phyloP scores from a whole-genome alignment of 2,113 vertebrate species.

The Pygoscelis adeliae region DNA sequence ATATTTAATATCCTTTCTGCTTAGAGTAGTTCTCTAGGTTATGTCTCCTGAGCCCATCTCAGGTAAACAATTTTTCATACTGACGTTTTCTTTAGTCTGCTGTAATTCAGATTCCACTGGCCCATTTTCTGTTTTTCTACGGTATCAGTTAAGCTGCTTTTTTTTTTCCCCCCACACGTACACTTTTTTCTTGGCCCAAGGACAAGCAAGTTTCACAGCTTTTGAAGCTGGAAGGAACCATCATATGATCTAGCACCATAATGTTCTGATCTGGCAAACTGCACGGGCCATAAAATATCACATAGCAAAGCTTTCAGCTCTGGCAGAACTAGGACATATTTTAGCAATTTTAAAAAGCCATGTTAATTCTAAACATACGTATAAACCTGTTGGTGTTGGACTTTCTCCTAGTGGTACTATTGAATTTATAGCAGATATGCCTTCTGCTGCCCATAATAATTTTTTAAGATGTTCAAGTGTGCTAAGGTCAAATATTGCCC shows the following conservation, averaged over 20 bases:
- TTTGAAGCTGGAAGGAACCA: background rate
- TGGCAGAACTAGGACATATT: background rate
- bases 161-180: background rate
- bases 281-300: background rate
- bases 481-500: background rate
- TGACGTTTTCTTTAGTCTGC: background rate
- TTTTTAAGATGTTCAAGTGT: background rate
- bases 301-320: background rate
- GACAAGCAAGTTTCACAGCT: background rate
- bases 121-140: background rate
- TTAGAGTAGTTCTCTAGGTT: background rate
- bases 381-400: background rate
- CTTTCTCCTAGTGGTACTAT: background rate
- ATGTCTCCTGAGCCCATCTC: background rate
- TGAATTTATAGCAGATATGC: background rate
- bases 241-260: background rate
- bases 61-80: background rate
- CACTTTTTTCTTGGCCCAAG: background rate
- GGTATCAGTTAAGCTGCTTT: background rate
- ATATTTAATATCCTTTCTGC: background rate
- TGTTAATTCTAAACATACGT: background rate
- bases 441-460: background rate
- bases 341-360: background rate
- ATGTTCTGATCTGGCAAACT: background rate
- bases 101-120: background rate